These are phyloP conservation scores for Hypotaenidia philippensis DNA, from an alignment of 2,797 vertebrate genomes.

Conservation along the genomic window DNA sequence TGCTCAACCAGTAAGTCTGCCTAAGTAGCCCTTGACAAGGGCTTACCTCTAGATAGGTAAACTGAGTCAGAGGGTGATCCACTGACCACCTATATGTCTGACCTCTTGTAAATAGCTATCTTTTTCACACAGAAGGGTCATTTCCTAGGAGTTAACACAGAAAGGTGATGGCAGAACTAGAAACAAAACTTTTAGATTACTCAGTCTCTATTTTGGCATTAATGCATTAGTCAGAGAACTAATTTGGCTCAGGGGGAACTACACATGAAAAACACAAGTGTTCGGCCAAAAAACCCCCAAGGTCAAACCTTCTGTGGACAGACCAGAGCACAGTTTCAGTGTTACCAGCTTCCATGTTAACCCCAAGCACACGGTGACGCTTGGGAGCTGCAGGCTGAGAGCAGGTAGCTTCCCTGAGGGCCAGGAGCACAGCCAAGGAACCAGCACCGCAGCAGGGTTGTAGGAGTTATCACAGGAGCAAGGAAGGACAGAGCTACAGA, in stretches of 20 bases:
- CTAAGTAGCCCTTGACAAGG: neutral
- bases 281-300: neutral
- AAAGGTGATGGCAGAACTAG: neutral
- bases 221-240: neutral
- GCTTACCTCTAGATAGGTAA: neutral
- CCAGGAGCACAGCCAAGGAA: neutral
- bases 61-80: neutral
- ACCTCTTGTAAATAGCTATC: neutral
- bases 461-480: neutral
- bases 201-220: neutral
- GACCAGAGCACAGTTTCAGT: accelerated
- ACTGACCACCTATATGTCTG: neutral
- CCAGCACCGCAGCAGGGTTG: accelerated
- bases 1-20: neutral
- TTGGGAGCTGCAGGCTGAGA: accelerated
- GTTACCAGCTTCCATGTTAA: neutral
- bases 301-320: neutral
- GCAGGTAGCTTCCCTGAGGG: accelerated
- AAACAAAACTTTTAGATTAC: neutral
- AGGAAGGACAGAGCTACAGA: neutral
- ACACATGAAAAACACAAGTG: neutral
- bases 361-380: accelerated
- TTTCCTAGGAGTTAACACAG: neutral
- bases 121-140: neutral
- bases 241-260: neutral